Conservation (phyloP, 2,113 vertebrate genomes). For the Heptranchias perlo region DNA sequence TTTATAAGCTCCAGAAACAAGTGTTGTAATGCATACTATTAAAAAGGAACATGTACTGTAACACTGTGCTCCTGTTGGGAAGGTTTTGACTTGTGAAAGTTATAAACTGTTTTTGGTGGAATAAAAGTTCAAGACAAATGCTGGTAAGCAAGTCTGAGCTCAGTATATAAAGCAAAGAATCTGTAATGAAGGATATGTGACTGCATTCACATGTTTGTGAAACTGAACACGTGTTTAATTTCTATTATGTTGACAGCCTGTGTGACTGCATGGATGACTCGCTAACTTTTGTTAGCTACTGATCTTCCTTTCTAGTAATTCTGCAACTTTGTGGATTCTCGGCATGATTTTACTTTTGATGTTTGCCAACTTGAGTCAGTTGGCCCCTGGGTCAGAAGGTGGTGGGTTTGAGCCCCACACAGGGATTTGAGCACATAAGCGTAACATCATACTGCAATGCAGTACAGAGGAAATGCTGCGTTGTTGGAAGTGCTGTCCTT, state of each 20-base stretch:
- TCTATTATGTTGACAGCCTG: neutral
- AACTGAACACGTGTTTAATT: neutral
- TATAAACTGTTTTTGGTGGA: neutral
- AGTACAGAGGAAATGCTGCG: neutral
- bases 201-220: neutral
- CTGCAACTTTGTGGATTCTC: neutral
- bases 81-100: neutral
- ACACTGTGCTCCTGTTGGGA: neutral
- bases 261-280: neutral
- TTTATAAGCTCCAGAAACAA: neutral
- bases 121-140: neutral
- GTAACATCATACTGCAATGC: neutral
- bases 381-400: neutral
- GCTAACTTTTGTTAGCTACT: neutral
- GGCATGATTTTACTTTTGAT: neutral
- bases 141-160: neutral
- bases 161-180: neutral
- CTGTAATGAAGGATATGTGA: neutral
- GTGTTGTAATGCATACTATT: neutral
- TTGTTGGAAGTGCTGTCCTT: neutral
- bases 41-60: neutral
- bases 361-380: neutral
- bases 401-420: neutral
- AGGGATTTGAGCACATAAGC: neutral
- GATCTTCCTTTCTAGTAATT: neutral